Base-by-base conservation (phyloP, 2,113 vertebrate species). In the Peromyscus leucopus region DNA sequence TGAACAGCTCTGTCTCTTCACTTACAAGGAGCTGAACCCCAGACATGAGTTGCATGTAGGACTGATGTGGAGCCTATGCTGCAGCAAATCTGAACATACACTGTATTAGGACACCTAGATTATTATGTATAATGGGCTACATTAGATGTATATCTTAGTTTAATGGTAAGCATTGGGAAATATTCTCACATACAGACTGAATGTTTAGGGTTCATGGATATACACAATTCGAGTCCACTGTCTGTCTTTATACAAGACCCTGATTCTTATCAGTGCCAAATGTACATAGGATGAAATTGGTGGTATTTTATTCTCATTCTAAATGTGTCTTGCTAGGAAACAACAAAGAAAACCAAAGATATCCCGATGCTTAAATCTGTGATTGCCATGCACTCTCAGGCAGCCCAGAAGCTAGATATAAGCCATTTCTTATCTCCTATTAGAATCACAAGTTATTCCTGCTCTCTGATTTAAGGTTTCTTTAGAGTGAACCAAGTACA, bases 381-480 rank as follows among this genome's bases (percentile, higher is more conserved):
- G 95, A 92, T 96, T 10, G 0, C 82, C 92, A 90, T 61, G 79
- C 85, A 80, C 88, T 96, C 87, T 95, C 95, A 93, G 93, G 91
- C 88, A 97, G 95, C 26, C 84, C 39, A 33, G 61, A 36, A 93
- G 86, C 91, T 71, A 92, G 91, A 87, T 84, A 90, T 63, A 97
- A 96, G 87, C 92, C 87, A 92, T 97, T 96, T 94, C 95, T 97
- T 97, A 97, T 97, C 98, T 97, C 55, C 93, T 91, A 63, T 95
- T 96, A 96, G 89, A 96, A 97, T 97, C 96, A n/a, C 48, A 96
- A 93, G 92, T 96, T 96, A 96, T 97, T 96, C 94, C 85, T 96
- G 82, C 61, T 95, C 65, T 95, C 91, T 79, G 85, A 94, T 96
- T 96, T 95, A 93, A 96, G 96, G 96, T 96, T 97, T 97, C 92